Evolutionary conservation across 2,797 vertebrate genomes (phyloP), one percentile per base, ranked within the genome.

Genomic region (Clamator glandarius): DNA sequence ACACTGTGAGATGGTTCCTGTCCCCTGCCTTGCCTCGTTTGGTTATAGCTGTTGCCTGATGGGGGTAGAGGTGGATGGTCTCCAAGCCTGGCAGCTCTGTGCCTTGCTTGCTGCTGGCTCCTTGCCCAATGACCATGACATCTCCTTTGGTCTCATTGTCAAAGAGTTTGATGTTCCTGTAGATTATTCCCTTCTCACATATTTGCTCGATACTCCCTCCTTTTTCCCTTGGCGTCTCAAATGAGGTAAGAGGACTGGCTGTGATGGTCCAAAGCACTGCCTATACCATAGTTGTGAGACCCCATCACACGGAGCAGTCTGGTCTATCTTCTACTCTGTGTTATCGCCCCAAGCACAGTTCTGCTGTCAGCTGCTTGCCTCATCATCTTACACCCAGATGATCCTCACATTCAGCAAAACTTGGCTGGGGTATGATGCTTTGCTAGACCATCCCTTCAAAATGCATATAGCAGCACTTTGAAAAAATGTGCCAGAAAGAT

Each of bases 221-320:
- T 7, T 72, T 86, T 77, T 70, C 7, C 9, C 48, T 77, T 25
- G 20, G 26, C 36, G 1, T 46, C 14, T 74, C 64, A 59, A 31
- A 25, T 54, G 59, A 61, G 64, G 29, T 7, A 77, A 51, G 50
- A 50, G 44, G 26, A 4, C n/a, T 28, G 36, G 24, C 72, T 70
- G 29, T 55, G 76, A 7, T 12, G 41, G 31, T 33, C 25, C 50
- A 48, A 63, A 62, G 46, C 2, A 0, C 26, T 66, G 61, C 12
- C 1, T 6, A 0, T 46, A 5, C 29, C 0, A 0, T 14, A 21
- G 5, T 9, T 35, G 36, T 23, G 7, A 74, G 35, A 66, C 31
- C 11, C 33, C 5, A 0, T 26, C 31, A 24, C 42, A 39, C 3
- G 4, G 29, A 46, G 46, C 51, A 62, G 46, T 8, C 28, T 74